Evolutionary conservation across 2,888 invertebrate genomes (phyloP).

Genomic region (Rhingia rostrata): DNA sequence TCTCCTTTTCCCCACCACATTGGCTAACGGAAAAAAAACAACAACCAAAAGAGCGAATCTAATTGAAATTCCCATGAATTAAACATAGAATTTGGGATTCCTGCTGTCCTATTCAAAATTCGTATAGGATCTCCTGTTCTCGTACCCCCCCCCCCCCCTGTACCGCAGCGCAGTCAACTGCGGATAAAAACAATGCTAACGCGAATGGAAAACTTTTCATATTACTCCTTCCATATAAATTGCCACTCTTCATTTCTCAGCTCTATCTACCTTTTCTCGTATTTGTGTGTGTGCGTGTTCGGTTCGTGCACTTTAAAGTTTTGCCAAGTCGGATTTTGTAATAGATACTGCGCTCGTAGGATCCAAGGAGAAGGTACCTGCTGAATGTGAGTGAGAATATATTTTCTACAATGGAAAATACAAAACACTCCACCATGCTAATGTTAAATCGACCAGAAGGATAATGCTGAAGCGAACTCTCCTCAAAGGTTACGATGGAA

Average conservation of each 20-base stretch:
- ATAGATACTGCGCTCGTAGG: constrained; percentile 30
- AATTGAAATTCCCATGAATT: constrained; percentile 75
- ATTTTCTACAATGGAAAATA: constrained; percentile 35
- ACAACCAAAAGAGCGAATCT: constrained; percentile 65
- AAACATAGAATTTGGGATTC: constrained; percentile 70
- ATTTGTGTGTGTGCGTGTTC: background rate
- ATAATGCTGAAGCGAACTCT: background rate
- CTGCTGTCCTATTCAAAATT: constrained; percentile 72
- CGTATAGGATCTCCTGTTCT: constrained; percentile 11
- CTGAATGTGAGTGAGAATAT: constrained; percentile 27
- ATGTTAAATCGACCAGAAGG: constrained; percentile 24
- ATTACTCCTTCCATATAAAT: constrained; percentile 56
- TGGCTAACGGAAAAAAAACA: constrained; percentile 15
- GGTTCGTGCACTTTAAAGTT: constrained; percentile 61
- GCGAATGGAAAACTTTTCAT: constrained; percentile 71
- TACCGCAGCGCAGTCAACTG: background rate
- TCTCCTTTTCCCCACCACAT: constrained; percentile 30
- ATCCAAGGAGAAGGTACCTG: constrained; percentile 17
- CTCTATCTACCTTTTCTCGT: constrained; percentile 25
- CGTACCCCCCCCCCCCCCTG: no score
- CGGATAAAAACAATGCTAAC: constrained; percentile 52
- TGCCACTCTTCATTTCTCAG: constrained; percentile 6
- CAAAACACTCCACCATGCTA: constrained; percentile 44
- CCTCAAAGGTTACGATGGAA: constrained; percentile 11
- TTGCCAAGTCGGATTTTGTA: constrained; percentile 41